Evolutionary conservation across 2,797 vertebrate genomes (phyloP), one percentile per base, ranked within the genome.

Genomic region (Graptemys geographica): DNA sequence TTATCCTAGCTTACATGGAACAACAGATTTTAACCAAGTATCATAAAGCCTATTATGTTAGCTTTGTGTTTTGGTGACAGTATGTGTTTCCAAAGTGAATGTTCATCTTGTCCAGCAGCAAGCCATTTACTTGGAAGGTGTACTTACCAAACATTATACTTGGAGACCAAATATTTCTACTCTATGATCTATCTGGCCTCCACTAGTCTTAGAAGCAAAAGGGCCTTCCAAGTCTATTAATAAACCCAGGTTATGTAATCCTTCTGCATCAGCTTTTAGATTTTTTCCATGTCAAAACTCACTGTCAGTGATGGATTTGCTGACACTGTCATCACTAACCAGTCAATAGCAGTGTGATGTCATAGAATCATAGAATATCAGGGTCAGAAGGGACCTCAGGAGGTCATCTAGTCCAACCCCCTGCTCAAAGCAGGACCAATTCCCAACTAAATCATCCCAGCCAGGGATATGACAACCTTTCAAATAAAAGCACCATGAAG

Each of bases 311-410:
- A 19, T 0, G 0, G 33, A 11, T 0, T 1, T 23, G 52, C 28
- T 37, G 76, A 65, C 31, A 1, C 12, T 52, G 18, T 41, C 3
- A 1, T 1, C 0, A 0, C 37, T 72, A 49, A 86, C 49, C 0
- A 0, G 11, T 41, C 2, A 0, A 82, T 0, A 2, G 74, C 11
- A 25, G 69, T 28, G 25, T 0, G 0, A 15, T 0, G 7, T 44
- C 44, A 44, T 44, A 44, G 44, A 44, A 44, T 44, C 44, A 44
- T 44, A 44, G 44, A 44, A 44, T 44, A 44, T 44, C 44, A 44
- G 44, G 44, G 44, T 44, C 6, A 6, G 44, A 44, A 44, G 44
- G 44, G 44, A 44, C 44, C 44, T 44, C 44, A 44, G 44, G 44
- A 44, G 44, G 44, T 44, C 44, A 44, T 44, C 44, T 44, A 44